Evolutionary conservation across 2,888 invertebrate species (phyloP).

Genomic region (Hypolimnas misippus): DNA sequence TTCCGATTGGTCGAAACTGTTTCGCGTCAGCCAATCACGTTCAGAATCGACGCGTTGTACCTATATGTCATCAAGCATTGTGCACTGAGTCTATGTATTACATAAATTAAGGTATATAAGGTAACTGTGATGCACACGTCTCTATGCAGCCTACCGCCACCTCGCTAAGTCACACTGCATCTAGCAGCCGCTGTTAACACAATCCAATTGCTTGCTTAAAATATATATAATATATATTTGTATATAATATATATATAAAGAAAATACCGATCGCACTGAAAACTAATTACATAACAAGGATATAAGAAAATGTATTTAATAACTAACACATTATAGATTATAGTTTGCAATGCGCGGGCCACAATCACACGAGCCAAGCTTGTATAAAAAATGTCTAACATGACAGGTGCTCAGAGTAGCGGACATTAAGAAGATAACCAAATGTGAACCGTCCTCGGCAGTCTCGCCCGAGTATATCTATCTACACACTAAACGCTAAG

Average conservation of each 20-base stretch:
- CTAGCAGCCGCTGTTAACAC: conserved; percentile 50
- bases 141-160: conserved; percentile 63
- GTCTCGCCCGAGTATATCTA: conserved; percentile 36
- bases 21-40: conserved; percentile 17
- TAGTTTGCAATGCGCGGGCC: conserved; percentile 45
- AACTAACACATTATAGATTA: conserved; percentile 4
- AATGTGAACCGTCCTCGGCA: conserved; percentile 26
- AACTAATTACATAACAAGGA: conserved; percentile 28
- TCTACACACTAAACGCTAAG: conserved; percentile 33
- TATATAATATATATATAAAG: background rate
- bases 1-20: conserved; percentile 17
- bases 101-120: conserved; percentile 47
- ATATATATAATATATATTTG: conserved; percentile 4
- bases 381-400: conserved; percentile 52
- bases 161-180: conserved; percentile 53
- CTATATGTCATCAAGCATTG: conserved; percentile 51
- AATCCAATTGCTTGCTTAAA: conserved; percentile 44
- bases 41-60: conserved; percentile 40
- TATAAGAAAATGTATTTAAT: conserved; percentile 11
- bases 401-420: conserved; percentile 57
- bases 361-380: conserved; percentile 60
- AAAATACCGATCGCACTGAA: conserved; percentile 37
- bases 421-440: conserved; percentile 37
- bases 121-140: conserved; percentile 55
- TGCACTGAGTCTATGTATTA: conserved; percentile 54